Conservation (phyloP, 2,113 vertebrate species). For the Semnornis frantzii region DNA sequence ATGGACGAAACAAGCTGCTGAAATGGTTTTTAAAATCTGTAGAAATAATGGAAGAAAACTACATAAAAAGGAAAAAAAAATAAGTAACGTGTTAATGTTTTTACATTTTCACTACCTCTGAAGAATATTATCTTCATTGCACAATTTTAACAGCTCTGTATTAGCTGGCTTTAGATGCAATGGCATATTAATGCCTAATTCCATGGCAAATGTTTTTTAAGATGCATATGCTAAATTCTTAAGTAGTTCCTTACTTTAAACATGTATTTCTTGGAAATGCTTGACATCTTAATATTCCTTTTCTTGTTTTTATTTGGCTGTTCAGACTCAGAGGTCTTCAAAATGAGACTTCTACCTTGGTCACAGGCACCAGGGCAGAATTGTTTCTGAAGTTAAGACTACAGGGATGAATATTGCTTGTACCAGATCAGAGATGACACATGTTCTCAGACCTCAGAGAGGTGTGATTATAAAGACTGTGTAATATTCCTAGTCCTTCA, state of each 20-base stretch:
- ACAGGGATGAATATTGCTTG: not conserved
- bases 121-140: not conserved
- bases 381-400: not conserved
- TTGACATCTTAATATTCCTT: not conserved
- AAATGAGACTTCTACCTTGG: not conserved
- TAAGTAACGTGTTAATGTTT: not conserved
- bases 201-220: not conserved
- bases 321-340: not conserved
- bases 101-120: not conserved
- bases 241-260: not conserved
- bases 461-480: not conserved
- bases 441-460: not conserved
- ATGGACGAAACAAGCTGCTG: not conserved
- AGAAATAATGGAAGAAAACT: not conserved
- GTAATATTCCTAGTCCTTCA: not conserved
- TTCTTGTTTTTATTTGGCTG: not conserved
- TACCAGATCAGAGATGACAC: not conserved
- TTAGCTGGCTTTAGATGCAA: not conserved
- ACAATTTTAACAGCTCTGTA: not conserved
- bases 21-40: not conserved
- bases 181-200: not conserved
- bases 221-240: conserved; percentile 9
- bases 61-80: not conserved
- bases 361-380: not conserved
- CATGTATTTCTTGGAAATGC: not conserved